Conservation (phyloP, 2,888 invertebrate species). For the Hirtodrosophila trivittata region DNA sequence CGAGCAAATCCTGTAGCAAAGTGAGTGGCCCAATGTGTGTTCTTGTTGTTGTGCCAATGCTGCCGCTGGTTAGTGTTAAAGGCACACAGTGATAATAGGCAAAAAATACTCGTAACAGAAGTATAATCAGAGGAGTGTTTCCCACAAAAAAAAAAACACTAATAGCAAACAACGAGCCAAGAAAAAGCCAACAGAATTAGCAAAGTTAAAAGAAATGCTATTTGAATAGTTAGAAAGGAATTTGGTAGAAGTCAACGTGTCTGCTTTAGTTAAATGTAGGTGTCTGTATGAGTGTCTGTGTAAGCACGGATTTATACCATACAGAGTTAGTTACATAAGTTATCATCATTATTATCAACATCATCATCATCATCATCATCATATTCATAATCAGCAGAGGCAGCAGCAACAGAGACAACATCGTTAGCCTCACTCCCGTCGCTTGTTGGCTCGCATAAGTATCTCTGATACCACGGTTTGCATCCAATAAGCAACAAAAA, state of each 20-base stretch:
- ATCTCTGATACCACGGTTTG: constrained; percentile 35
- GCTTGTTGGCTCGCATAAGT: constrained; percentile 50
- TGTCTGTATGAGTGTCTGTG: constrained; percentile 1
- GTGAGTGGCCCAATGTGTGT: constrained; percentile 33
- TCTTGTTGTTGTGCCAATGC: constrained; percentile 33
- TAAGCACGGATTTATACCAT: constrained; percentile 68
- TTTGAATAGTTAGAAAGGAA: constrained; percentile 53
- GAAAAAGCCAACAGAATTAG: constrained; percentile 1
- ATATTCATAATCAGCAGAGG: constrained; percentile 31
- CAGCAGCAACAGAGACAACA: constrained; percentile 30
- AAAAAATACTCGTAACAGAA: constrained; percentile 11
- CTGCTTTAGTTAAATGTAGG: not conserved
- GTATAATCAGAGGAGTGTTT: constrained; percentile 20
- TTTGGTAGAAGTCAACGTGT: constrained; percentile 15
- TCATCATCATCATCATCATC: constrained; percentile 6
- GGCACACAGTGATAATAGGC: constrained; percentile 28
- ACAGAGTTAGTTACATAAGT: constrained; percentile 79
- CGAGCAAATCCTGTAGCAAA: constrained; percentile 35
- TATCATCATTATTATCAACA: constrained; percentile 61
- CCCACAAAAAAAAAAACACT: constrained; percentile 24
- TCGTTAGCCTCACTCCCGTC: constrained; percentile 42
- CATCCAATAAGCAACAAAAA: constrained; percentile 40
- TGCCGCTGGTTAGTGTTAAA: constrained; percentile 49
- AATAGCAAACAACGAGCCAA: too few species aligned
- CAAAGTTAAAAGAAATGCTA: constrained; percentile 27